Evolutionary conservation across 2,797 vertebrate species (phyloP), one percentile per base, ranked within the genome.

Genomic region (Melopsittacus undulatus): DNA sequence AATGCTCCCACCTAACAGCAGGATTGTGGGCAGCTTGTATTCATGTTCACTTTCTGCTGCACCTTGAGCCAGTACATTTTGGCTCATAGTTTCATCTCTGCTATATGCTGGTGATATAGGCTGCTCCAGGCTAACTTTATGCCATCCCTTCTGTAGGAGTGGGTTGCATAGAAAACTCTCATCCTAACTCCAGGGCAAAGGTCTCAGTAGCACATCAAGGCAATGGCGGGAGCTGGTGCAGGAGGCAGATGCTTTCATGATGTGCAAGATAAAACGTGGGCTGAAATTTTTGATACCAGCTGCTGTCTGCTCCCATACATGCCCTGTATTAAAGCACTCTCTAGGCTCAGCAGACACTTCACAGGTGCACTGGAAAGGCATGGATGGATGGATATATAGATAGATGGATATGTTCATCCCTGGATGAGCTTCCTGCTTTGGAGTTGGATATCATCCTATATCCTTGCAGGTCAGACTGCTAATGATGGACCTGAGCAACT

Each of bases 381-480:
- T 46, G 45, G 45, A 45, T 21, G 32, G 30, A 72, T 5, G 38
- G 64, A 17, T 2, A 14, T 29, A 19, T 1, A 2, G 36, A 26
- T 5, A 42, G 54, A 40, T 5, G 32, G 69, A 54, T 13, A 22
- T 7, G 12, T 2, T 26, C 38, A 34, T 42, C 22, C 26, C 21
- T 1, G 0, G 36, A 43, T 30, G 36, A 74, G 30, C 40, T 54
- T 27, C 40, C 32, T 13, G 30, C 15, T 2, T 1, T 13, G 30
- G 22, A 49, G 67, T 22, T 40, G 51, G 1, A 0, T 2, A 2
- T 23, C 51, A 2, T 21, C 10, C 13, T 18, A 0, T 2, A 5
- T 52, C 38, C 56, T 57, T 10, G 67, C 45, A 6, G 36, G 17
- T 40, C 17, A 13, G 16, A 5, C n/a, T 32, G 52, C 8, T 8